phyloP scores from a whole-genome alignment of 2,888 invertebrate species.

The Microctonus brassicae region DNA sequence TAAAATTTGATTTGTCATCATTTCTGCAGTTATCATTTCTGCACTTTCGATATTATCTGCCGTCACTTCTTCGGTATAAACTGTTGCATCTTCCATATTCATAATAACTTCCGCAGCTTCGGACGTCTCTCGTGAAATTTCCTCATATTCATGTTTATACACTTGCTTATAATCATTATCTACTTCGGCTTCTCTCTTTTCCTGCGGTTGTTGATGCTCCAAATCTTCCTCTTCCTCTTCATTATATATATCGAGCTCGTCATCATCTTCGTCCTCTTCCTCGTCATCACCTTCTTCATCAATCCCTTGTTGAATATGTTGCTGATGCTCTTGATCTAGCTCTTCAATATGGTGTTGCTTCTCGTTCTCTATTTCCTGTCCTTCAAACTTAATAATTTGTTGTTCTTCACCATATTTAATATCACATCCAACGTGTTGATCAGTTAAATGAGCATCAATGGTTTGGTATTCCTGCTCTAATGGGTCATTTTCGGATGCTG shows the following conservation, averaged over 20 bases:
- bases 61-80: constrained; percentile 67
- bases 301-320: not conserved
- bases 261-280: constrained; percentile 49
- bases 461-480: constrained; percentile 44
- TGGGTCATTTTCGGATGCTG: constrained; percentile 57
- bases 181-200: constrained; percentile 36
- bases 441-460: constrained; percentile 41
- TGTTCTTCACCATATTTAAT: constrained; percentile 44
- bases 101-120: constrained; percentile 63
- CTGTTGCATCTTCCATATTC: constrained; percentile 63
- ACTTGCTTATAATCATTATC: constrained; percentile 38
- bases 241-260: constrained; percentile 38
- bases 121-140: constrained; percentile 61
- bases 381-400: constrained; percentile 53
- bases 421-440: constrained; percentile 42
- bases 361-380: constrained; percentile 14
- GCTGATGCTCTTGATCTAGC: not conserved
- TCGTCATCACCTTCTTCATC: constrained; percentile 44
- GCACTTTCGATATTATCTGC: constrained; percentile 60
- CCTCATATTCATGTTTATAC: constrained; percentile 62
- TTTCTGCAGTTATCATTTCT: constrained; percentile 61
- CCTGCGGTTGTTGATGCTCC: not conserved
- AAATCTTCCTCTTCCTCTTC: not conserved
- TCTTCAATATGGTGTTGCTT: not conserved
- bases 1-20: constrained; percentile 60